Base-by-base conservation (phyloP, 2,888 invertebrate species). In the Lymantria dispar region DNA sequence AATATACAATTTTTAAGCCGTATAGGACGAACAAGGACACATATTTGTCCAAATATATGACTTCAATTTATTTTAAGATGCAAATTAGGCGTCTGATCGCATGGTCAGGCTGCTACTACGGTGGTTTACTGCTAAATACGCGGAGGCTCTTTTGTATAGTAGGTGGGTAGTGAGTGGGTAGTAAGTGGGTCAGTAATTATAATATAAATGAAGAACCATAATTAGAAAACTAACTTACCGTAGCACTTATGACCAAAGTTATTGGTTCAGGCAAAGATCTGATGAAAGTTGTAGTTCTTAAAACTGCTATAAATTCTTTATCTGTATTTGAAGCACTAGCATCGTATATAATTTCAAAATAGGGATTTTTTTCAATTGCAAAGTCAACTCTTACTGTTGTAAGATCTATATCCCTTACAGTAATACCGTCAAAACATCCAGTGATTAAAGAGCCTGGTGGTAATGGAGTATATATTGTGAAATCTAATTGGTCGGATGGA, bases 331-430 rank as follows among this genome's bases (percentile, higher is more conserved):
- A 73, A 3, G 61, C 48, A 1, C 58, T 59, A 0, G 51, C 64
- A 46, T 82, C 81, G 51, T 78, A 84, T 11, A 52, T 63, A 39
- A 92, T 83, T 72, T 84, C 81, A 54, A 92, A 84, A 54, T 80
- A 76, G 7, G 76, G 70, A 48, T 86, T 89, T 8, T 82, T 78
- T 50, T 83, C 74, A 7, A 91, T 78, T 10, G 56, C 54, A 45
- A 89, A 91, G 12, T 76, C 72, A 33, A 92, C 86, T 62, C 70
- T 71, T 15, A 73, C 57, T 0, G 91, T 93, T 0, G 92, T 91
- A 9, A 93, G 84, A 68, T 93, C 93, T 22, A 92, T 80, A 66
- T 93, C 93, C 60, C 83, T 76, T 0, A 83, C 92, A 43, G 68
- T 72, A 10, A 93, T 83, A 30, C 78, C 73, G 40, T 85, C 80